Base-by-base conservation (phyloP, 37 sponge, comb jelly and placozoan genomes). In the Chondrosia reniformis region DNA sequence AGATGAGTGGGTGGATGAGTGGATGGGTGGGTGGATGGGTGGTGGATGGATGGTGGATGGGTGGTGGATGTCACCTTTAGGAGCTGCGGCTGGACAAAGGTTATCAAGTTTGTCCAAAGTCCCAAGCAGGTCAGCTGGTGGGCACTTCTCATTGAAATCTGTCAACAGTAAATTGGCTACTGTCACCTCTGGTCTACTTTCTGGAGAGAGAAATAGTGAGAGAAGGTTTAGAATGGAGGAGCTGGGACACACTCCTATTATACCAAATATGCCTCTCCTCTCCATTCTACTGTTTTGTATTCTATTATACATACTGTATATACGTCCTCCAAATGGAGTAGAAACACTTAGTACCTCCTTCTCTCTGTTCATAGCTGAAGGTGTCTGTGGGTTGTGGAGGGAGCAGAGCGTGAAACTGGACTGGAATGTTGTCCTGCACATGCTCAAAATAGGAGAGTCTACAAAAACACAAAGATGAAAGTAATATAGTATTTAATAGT, bases 361-460 rank as follows among this genome's bases (percentile, higher is more conserved):
- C 66, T 39, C 86, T 76, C 33, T 45, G 28, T 21, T 62, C 64
- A 77, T 84, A 93, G 36, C 81, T 83, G 83, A 84, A 93, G 52
- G 25, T 25, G 2, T 82, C 71, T 31, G 49, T 39, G 0, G 90
- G 84, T n/a, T 86, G 84, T 9, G 82, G 82, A 15, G 94, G 90
- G 7, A 89, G 75, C 13, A 93, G 69, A n/a, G 83, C 28, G 31
- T 27, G 0, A 61, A 87, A 89, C 12, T 42, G 37, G 17, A 27
- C 69, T 17, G 87, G 94, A 0, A 93, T 42, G 33, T 82, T 33
- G 17, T 93, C 94, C 55, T 59, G 46, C 54, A 93, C 77, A 7
- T 79, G 85, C 15, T 93, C 91, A 62, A 84, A 84, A 30, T 84
- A 86, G 28, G 82, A 76, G 7, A 93, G 63, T 64, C 94, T 89